phyloP scores from a whole-genome alignment of 2,888 invertebrate genomes.

The Barypeithes pellucidus region DNA sequence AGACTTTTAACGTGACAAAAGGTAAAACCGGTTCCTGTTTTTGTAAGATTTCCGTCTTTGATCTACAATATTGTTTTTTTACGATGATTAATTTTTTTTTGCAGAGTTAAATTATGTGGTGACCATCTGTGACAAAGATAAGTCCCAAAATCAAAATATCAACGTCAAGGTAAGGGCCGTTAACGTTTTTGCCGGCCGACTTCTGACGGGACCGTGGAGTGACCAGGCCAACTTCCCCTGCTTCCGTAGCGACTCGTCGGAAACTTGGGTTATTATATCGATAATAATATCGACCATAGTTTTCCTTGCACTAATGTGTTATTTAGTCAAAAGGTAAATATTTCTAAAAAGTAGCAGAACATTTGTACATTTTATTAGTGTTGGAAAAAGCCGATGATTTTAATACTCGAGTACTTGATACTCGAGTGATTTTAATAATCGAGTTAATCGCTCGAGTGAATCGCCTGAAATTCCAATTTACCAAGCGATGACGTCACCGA shows the following conservation, averaged over 20 bases:
- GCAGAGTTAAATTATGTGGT: constrained; percentile 27
- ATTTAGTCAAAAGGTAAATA: constrained; percentile 41
- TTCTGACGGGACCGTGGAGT: constrained; percentile 67
- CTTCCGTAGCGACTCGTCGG: constrained; percentile 50
- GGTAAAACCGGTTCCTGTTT: too few relatives aligned
- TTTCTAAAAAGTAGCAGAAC: too few relatives aligned
- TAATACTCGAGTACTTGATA: too few relatives aligned
- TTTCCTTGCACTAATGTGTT: constrained; percentile 34
- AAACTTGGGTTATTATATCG: constrained; percentile 53
- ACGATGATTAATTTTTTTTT: too few relatives aligned
- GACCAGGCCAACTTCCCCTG: constrained; percentile 62
- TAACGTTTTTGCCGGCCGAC: constrained; percentile 61
- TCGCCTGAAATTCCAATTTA: too few relatives aligned
- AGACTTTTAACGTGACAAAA: constrained; percentile 37
- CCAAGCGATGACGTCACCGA: too few relatives aligned
- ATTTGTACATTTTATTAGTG: too few relatives aligned
- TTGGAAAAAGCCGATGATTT: too few relatives aligned
- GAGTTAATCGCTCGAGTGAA: too few relatives aligned
- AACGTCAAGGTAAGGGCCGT: constrained; percentile 66
- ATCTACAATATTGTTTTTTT: too few relatives aligned
- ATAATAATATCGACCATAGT: constrained; percentile 47
- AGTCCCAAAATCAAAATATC: constrained; percentile 40
- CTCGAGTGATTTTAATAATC: too few relatives aligned
- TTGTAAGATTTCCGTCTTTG: too few relatives aligned
- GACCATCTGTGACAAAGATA: constrained; percentile 36